These are phyloP conservation scores for Ophioninae sp. DNA, from an alignment of 2,888 invertebrate genomes.

Conservation along the genomic window DNA sequence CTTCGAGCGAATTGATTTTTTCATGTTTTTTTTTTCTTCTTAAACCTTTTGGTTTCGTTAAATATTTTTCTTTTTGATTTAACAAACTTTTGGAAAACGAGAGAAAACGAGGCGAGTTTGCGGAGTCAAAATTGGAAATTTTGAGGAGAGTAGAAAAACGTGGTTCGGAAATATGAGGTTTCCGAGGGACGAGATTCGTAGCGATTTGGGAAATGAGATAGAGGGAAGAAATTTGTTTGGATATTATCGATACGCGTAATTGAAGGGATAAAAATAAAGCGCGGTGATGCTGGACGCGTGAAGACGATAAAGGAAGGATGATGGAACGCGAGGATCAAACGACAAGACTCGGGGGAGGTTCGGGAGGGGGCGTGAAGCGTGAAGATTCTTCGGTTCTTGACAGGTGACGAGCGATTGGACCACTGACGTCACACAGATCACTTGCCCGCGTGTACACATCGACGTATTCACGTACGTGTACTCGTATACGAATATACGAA, in stretches of 20 bases:
- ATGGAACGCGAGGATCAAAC: conserved; percentile 4
- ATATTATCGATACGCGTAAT: background rate
- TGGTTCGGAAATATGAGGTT: too few relatives aligned
- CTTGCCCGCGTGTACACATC: conserved; percentile 69
- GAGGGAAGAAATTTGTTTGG: background rate
- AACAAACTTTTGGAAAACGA: too few relatives aligned
- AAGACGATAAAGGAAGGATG: conserved; percentile 31
- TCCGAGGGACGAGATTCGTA: too few relatives aligned
- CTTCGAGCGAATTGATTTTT: too few relatives aligned
- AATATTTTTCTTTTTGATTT: too few relatives aligned
- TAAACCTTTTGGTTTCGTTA: too few relatives aligned
- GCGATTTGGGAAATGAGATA: background rate
- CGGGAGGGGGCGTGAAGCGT: conserved; percentile 66
- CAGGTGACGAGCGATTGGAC: conserved; percentile 78
- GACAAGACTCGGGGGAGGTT: conserved; percentile 13
- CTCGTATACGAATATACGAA: conserved; percentile 8
- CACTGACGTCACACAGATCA: conserved; percentile 79
- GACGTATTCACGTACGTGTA: conserved; percentile 35
- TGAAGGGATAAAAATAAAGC: conserved; percentile 64
- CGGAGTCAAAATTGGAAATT: background rate
- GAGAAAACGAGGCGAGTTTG: background rate
- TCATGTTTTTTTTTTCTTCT: too few relatives aligned
- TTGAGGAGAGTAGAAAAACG: too few relatives aligned
- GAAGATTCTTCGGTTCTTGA: conserved; percentile 72
- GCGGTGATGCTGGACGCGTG: conserved; percentile 51